Conservation (phyloP, 2,797 vertebrate species). For the Lacerta agilis region DNA sequence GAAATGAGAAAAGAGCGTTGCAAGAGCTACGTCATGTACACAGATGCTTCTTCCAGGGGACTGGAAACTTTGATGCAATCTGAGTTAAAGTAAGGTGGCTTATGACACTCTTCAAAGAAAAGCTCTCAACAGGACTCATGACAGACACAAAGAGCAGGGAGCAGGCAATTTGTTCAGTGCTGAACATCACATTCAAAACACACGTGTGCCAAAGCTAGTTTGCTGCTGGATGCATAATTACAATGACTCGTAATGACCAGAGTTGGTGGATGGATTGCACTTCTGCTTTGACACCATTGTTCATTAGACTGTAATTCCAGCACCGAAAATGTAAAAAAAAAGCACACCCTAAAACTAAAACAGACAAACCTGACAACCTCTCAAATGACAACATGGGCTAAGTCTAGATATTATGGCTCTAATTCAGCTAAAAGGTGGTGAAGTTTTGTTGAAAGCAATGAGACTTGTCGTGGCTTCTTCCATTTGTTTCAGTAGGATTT, state of each 20-base stretch:
- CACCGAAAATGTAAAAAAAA: background rate
- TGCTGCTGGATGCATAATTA: background rate
- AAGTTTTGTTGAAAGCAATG: background rate
- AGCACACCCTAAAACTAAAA: background rate
- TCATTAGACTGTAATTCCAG: background rate
- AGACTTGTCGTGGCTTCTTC: background rate
- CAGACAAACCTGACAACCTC: background rate
- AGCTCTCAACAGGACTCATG: conserved; percentile 21
- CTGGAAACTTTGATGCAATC: conserved; percentile 7
- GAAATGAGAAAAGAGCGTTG: background rate
- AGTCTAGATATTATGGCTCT: background rate
- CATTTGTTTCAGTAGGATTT: background rate
- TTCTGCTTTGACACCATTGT: background rate
- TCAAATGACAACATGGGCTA: background rate
- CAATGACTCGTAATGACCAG: background rate
- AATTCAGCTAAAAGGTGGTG: background rate
- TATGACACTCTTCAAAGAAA: background rate
- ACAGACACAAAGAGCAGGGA: background rate
- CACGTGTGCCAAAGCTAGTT: background rate
- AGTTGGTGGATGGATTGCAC: background rate
- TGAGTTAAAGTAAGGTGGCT: conserved; percentile 46
- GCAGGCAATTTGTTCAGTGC: background rate
- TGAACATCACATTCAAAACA: background rate
- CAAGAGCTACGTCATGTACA: background rate
- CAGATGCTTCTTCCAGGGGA: conserved; percentile 31